Conservation (phyloP, 2,888 invertebrate genomes). For the Dasysyrphus albostriatus region DNA sequence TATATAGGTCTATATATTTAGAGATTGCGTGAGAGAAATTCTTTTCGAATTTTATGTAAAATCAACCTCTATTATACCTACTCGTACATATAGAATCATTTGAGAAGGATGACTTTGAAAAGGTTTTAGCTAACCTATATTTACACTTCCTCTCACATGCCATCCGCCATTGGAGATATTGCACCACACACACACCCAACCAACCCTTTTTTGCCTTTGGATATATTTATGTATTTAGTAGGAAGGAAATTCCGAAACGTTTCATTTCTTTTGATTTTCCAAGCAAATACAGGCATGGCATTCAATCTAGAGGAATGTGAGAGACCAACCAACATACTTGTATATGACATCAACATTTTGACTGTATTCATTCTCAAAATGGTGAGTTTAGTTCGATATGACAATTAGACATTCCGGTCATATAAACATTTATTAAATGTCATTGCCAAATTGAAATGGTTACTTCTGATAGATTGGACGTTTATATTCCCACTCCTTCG, state of each 20-base stretch:
- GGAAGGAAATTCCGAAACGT: conserved; percentile 37
- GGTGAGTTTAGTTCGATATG: conserved; percentile 32
- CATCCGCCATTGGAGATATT: neutral
- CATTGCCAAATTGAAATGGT: conserved; percentile 62
- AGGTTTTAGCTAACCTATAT: conserved; percentile 8
- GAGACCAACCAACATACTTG: neutral
- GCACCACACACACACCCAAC: neutral
- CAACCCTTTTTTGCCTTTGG: neutral
- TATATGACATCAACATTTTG: neutral
- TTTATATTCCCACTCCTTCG: neutral
- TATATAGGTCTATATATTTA: neutral
- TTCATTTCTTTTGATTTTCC: conserved; percentile 61
- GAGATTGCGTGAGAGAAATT: conserved; percentile 71
- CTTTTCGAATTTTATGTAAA: conserved; percentile 37
- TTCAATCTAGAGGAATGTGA: conserved; percentile 34
- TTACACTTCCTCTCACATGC: neutral
- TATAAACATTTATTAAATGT: conserved; percentile 55
- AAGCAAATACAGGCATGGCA: conserved; percentile 49
- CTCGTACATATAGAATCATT: conserved; percentile 1
- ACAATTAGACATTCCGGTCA: conserved; percentile 65
- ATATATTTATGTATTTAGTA: too few species aligned
- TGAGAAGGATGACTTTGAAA: conserved; percentile 35
- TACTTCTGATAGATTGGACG: conserved; percentile 31
- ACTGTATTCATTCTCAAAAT: conserved; percentile 30
- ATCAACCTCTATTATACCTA: conserved; percentile 14